phyloP scores from a whole-genome alignment of 2,888 invertebrate species.

The Ceraclea dissimilis region DNA sequence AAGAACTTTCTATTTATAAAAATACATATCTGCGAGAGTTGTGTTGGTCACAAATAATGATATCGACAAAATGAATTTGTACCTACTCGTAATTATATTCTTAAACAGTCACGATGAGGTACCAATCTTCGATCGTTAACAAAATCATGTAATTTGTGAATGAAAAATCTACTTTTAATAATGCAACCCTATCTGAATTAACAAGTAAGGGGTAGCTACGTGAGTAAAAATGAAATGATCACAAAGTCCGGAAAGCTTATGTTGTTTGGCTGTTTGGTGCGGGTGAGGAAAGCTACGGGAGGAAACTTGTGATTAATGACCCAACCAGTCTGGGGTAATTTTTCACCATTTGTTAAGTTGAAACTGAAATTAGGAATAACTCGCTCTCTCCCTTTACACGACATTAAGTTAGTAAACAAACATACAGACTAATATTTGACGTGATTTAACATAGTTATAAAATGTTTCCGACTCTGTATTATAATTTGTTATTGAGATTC shows the following conservation, averaged over 20 bases:
- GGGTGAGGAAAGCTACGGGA: neutral
- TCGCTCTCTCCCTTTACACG: neutral
- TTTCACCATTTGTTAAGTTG: constrained; percentile 16
- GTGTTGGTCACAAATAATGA: no score
- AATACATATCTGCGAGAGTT: no score
- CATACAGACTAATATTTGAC: neutral
- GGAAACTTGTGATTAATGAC: constrained; percentile 13
- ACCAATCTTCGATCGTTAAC: constrained; percentile 1
- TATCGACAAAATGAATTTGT: no score
- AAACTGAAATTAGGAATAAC: constrained; percentile 9
- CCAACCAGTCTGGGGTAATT: constrained; percentile 6
- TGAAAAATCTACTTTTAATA: no score
- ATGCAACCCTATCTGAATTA: no score
- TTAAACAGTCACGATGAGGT: no score
- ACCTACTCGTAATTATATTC: no score
- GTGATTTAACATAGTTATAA: neutral
- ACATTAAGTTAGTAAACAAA: constrained; percentile 6
- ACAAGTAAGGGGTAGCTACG: neutral
- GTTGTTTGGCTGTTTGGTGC: neutral
- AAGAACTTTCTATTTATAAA: no score
- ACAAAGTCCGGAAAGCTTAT: constrained; percentile 1
- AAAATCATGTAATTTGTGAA: neutral
- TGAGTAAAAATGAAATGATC: constrained; percentile 1
- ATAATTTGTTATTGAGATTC: no score
- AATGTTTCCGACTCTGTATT: no score